These are phyloP conservation scores for Cataglyphis altisquamis DNA, from an alignment of 2,888 invertebrate species.

Conservation along the genomic window DNA sequence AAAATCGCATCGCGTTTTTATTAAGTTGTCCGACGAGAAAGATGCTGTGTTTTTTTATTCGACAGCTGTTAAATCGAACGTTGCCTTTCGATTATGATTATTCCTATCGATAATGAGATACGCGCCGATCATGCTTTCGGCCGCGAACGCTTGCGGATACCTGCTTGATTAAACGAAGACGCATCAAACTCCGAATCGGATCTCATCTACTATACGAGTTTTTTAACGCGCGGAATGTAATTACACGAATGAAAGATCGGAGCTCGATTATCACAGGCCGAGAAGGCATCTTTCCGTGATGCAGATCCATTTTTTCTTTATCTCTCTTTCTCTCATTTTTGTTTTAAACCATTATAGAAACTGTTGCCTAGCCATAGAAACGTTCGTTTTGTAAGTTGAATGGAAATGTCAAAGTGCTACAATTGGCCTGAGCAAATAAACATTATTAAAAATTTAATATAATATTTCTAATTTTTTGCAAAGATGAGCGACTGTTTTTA, in stretches of 20 bases:
- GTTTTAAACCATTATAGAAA: background rate
- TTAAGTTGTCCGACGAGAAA: background rate
- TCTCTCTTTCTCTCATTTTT: background rate
- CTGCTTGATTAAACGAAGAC: background rate
- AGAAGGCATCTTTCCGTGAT: background rate
- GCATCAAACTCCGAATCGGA: background rate
- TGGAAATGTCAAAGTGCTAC: background rate
- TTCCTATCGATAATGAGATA: slow-evolving; percentile 50
- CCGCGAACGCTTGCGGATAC: too few species aligned
- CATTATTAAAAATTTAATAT: background rate
- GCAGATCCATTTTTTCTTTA: background rate
- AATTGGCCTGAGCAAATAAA: background rate
- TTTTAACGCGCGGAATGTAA: background rate
- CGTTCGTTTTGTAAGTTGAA: background rate
- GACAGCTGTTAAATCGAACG: slow-evolving; percentile 6
- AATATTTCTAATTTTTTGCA: background rate
- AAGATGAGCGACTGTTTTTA: background rate
- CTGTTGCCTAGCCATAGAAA: background rate
- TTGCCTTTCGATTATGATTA: slow-evolving; percentile 50
- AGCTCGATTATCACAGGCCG: slow-evolving; percentile 11
- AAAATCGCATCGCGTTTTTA: slow-evolving; percentile 13
- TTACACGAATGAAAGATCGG: background rate
- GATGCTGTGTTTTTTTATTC: slow-evolving; percentile 7
- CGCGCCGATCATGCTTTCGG: background rate
- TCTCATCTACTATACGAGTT: background rate